These are phyloP conservation scores for Oncorhynchus kisutch DNA, from an alignment of 2,113 vertebrate genomes.

Conservation along the genomic window DNA sequence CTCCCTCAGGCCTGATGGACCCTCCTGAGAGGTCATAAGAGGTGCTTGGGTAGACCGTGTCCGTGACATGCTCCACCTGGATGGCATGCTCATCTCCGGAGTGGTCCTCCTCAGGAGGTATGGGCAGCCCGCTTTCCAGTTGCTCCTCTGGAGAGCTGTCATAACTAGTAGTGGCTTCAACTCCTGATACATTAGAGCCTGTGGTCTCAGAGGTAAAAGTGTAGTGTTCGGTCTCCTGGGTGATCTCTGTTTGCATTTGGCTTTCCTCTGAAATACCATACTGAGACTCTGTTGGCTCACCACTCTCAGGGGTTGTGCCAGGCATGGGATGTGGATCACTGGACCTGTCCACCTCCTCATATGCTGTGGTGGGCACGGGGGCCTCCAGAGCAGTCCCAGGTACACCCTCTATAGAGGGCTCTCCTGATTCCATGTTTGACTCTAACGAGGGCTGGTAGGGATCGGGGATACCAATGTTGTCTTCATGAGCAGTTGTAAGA, in stretches of 20 bases:
- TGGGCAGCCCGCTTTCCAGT: conserved; percentile 6
- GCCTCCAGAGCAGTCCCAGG: neutral
- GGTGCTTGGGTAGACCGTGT: neutral
- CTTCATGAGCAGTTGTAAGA: neutral
- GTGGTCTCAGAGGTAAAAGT: conserved; percentile 4
- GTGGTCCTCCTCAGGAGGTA: conserved; percentile 29
- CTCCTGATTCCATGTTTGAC: conserved; percentile 30
- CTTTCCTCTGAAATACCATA: neutral
- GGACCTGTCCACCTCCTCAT: conserved; percentile 14
- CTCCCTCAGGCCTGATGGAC: conserved; percentile 16
- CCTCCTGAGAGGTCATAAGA: conserved; percentile 7
- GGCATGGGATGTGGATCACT: conserved; percentile 30
- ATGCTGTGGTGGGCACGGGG: neutral
- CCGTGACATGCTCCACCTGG: neutral
- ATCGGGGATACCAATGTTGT: conserved; percentile 21
- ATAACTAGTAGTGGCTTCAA: conserved; percentile 11
- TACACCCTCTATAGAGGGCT: conserved; percentile 8
- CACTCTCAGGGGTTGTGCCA: conserved; percentile 6
- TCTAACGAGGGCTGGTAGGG: conserved; percentile 41
- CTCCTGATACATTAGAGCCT: conserved; percentile 15
- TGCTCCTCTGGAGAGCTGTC: conserved; percentile 13
- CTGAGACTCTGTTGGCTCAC: neutral
- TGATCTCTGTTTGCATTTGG: conserved; percentile 3
- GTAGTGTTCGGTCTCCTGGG: neutral
- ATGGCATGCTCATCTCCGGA: conserved; percentile 6